Evolutionary conservation across 2,113 vertebrate genomes (phyloP).

Genomic region (Hippoglossus stenolepis): DNA sequence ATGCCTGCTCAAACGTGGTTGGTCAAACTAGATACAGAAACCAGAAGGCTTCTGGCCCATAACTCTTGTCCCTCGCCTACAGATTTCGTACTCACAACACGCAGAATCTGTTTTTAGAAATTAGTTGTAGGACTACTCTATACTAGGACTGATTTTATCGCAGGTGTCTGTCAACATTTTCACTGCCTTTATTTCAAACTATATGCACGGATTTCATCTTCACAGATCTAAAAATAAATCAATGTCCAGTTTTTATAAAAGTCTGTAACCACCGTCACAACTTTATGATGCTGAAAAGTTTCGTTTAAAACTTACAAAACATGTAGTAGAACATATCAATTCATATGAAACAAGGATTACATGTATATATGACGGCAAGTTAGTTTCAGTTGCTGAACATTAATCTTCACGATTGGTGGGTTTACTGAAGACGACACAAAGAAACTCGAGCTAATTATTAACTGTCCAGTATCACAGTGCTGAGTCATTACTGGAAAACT

Average conservation of each 20-base stretch:
- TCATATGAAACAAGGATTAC: not conserved
- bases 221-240: not conserved
- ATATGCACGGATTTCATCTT: not conserved
- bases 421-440: slow-evolving; percentile 21
- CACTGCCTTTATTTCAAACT: not conserved
- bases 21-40: no score
- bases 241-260: no score
- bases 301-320: not conserved
- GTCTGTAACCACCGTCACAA: not conserved
- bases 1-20: no score
- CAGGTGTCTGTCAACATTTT: no score
- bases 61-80: no score
- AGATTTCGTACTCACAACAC: no score
- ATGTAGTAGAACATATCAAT: no score
- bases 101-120: no score
- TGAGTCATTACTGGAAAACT: slow-evolving; percentile 54
- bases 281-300: not conserved
- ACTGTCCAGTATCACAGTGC: slow-evolving; percentile 36
- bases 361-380: not conserved
- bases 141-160: no score
- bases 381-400: not conserved
- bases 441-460: slow-evolving; percentile 66
- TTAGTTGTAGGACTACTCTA: no score
- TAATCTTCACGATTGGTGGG: not conserved
- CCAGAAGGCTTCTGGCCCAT: no score